Evolutionary conservation across 2,797 vertebrate species (phyloP), one percentile per base, ranked within the genome.

Genomic region (Triplophysa bombifrons): DNA sequence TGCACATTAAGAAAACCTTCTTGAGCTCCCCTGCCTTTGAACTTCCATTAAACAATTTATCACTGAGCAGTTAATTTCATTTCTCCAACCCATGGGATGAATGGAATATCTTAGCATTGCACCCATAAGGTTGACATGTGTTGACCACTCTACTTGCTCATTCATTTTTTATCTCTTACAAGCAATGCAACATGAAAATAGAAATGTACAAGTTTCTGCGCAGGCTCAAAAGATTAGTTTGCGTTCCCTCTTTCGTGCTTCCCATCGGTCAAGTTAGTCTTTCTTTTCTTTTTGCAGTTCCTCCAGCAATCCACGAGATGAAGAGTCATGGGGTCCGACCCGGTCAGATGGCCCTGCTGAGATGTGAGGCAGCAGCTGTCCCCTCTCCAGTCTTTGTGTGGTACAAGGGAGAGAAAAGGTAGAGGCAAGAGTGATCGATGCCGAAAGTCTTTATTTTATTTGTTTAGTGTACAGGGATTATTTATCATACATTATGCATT

Each of bases 331-430:
- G 94, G 20, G 95, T 98, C 73, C 85, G 94, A 79, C 93, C 96
- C 17, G 97, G 97, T 82, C 95, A 95, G 88, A 94, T 93, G 5
- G 97, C 95, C 79, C 86, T 97, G 89, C 94, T 99, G 83, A 92
- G 97, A 83, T 99, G 98, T 0, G 98, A 99, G 91, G 96, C 96
- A 68, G 96, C 96, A 58, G 97, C 97, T 82, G 95, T 99, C 74
- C 98, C 98, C 46, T 88, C 93, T 85, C 97, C 98, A 0, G 78
- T 88, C 60, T 99, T 98, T 51, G 97, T 98, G 91, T 99, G 98
- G 98, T 99, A 94, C 94, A 98, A 91, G 93, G 97, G 97, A 80
- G 98, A 99, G 83, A 99, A 96, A 93, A 97, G 96, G 98, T 99
- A 94, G 95, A 96, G 63, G 17, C 38, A 20, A 70, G 46, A 58